phyloP scores from a whole-genome alignment of 2,888 invertebrate species.

The Cepaea hortensis region DNA sequence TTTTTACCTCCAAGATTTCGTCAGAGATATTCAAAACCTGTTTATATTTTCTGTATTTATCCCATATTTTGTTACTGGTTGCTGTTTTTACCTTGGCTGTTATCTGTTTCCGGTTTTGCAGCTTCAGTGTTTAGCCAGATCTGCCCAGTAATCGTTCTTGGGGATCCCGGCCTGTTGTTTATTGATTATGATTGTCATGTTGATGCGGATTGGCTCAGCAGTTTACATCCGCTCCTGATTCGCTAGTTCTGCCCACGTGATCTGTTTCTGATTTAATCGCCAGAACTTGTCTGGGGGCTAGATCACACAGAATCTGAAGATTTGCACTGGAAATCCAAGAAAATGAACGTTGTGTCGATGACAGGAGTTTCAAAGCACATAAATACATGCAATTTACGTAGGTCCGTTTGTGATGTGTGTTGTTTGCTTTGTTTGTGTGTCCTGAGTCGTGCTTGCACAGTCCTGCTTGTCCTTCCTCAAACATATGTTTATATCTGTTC shows the following conservation, averaged over 20 bases:
- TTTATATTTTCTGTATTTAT: neutral
- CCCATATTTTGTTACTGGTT: neutral
- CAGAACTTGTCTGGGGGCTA: neutral
- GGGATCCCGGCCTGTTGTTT: conserved; percentile 5
- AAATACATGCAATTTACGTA: too few species aligned
- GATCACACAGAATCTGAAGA: neutral
- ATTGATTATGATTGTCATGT: conserved; percentile 36
- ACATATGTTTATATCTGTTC: too few species aligned
- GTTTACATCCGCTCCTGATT: conserved; percentile 3
- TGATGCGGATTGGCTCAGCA: neutral
- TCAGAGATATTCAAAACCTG: too few species aligned
- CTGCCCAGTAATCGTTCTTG: neutral
- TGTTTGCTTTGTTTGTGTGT: too few species aligned
- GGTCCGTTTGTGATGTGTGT: too few species aligned
- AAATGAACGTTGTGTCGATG: neutral
- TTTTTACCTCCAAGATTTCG: too few species aligned
- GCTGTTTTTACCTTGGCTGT: neutral
- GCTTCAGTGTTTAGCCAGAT: neutral
- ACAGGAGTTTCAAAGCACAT: too few species aligned
- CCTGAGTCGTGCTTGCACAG: too few species aligned
- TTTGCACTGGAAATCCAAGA: neutral
- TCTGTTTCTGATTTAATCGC: conserved; percentile 5
- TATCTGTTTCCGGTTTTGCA: conserved; percentile 11
- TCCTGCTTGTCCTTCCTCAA: too few species aligned
- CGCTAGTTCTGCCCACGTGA: neutral